Conservation (phyloP, 2,888 invertebrate species). For the Acleris cristana region DNA sequence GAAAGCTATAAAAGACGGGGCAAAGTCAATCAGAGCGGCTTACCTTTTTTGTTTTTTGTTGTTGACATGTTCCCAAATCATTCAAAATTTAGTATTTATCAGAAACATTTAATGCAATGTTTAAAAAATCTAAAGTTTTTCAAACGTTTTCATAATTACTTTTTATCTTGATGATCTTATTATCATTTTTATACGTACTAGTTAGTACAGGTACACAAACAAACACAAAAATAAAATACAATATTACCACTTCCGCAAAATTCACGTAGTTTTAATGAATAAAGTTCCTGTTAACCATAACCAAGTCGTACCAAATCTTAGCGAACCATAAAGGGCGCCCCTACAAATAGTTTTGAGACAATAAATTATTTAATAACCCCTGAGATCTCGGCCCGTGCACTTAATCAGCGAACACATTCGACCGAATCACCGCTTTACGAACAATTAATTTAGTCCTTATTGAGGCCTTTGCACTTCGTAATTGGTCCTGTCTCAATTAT, state of each 20-base stretch:
- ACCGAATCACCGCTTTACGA: slow-evolving; percentile 75
- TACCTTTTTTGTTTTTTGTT: slow-evolving; percentile 54
- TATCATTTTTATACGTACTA: no score
- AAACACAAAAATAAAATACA: not conserved
- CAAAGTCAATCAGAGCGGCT: slow-evolving; percentile 72
- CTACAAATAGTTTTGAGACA: slow-evolving; percentile 76
- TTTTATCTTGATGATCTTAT: no score
- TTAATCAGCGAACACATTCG: slow-evolving; percentile 76
- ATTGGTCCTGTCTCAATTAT: slow-evolving; percentile 48
- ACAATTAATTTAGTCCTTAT: slow-evolving; percentile 73
- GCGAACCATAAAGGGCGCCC: slow-evolving; percentile 44
- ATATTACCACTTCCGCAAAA: not conserved
- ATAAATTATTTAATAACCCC: slow-evolving; percentile 82
- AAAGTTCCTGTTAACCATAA: slow-evolving; percentile 7
- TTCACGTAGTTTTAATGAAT: not conserved
- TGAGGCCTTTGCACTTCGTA: slow-evolving; percentile 55
- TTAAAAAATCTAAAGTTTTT: no score
- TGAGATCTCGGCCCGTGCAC: slow-evolving; percentile 64
- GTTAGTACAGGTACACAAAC: not conserved
- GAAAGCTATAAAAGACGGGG: slow-evolving; percentile 77
- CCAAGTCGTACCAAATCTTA: not conserved
- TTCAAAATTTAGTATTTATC: no score
- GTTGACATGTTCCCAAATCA: slow-evolving; percentile 18
- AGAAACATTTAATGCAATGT: no score
- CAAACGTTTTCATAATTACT: no score